Base-by-base conservation (phyloP, 2,888 invertebrate species). In the Tridacna crocea region DNA sequence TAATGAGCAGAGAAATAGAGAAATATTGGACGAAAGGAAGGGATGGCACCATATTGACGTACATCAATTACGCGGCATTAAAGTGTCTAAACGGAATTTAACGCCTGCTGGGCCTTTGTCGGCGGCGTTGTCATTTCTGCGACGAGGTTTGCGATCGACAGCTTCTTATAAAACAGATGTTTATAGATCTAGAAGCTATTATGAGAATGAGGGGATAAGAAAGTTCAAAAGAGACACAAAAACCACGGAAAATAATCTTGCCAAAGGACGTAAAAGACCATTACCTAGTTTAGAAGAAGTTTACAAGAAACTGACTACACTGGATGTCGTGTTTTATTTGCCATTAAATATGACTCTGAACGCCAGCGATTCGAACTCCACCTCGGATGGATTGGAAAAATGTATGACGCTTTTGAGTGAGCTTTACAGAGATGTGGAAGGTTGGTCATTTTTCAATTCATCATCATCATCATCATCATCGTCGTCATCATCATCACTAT, bases 1-100 rank as follows among this genome's bases (percentile, higher is more conserved):
- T 70, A 70, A 70, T 70, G 70, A 70, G 70, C 70, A 51, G 22
- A 70, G 51, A 51, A 48, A 70, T 70, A 70, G 26, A 36, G 47
- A 70, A 70, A 51, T 70, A 70, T 70, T 70, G 70, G 70, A 70
- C 51, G 70, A 70, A 70, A 51, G 17, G 22, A 48, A 51, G 48
- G 27, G 47, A 70, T 70, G 70, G 70, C 36, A 36, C 36, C 22
- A 51, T 70, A 70, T 70, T 70, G 47, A 22, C 46, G 51, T 36
- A 51, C 70, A 51, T 70, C 70, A 51, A 70, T 70, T 70, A 70
- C 47, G 46, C 47, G 47, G 51, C 26, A 70, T 70, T 70, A 70
- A 70, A 70, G 46, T 48, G 70, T 51, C 70, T 70, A 70, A 70
- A 70, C 70, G 70, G 48, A 70, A 24, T 70, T 51, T 51, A 70